phyloP scores from a whole-genome alignment of 2,888 invertebrate species.

The Dasypogon diadema region DNA sequence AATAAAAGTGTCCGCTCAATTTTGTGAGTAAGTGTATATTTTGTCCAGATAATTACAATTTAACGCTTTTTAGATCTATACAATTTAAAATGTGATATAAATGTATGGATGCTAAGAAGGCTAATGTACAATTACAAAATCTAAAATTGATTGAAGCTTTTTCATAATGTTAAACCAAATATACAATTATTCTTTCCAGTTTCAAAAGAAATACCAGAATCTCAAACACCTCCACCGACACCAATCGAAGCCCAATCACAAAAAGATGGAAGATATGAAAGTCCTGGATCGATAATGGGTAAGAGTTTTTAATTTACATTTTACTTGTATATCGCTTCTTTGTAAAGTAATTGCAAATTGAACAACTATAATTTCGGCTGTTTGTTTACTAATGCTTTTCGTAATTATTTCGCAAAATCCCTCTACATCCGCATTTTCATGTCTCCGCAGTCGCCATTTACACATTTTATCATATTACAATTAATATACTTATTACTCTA shows the following conservation, averaged over 20 bases:
- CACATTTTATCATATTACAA: slow-evolving; percentile 32
- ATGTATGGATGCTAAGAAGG: too few species aligned
- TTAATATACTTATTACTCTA: slow-evolving; percentile 23
- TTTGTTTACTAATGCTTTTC: slow-evolving; percentile 37
- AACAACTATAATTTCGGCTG: slow-evolving; percentile 38
- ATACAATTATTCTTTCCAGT: too few species aligned
- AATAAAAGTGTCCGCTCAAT: too few species aligned
- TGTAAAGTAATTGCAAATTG: slow-evolving; percentile 31
- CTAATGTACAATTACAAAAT: too few species aligned
- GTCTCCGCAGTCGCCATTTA: slow-evolving; percentile 40
- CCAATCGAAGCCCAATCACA: slow-evolving; percentile 62
- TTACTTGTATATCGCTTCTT: slow-evolving; percentile 26
- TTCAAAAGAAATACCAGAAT: slow-evolving; percentile 64
- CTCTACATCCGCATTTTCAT: slow-evolving; percentile 54
- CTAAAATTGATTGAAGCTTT: too few species aligned
- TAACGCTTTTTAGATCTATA: too few species aligned
- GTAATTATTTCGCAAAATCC: slow-evolving; percentile 41
- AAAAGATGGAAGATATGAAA: slow-evolving; percentile 53
- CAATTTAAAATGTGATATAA: too few species aligned
- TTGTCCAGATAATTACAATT: too few species aligned
- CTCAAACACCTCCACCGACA: slow-evolving; percentile 68
- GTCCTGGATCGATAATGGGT: slow-evolving; percentile 56
- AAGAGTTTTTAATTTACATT: slow-evolving; percentile 28
- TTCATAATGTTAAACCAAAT: too few species aligned
- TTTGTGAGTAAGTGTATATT: too few species aligned